Percentiles rank a stretch among this genome's conserved stretches.
phyloP scores from a whole-genome alignment of 2,888 invertebrate species.

The Euspilapteryx auroguttella region DNA sequence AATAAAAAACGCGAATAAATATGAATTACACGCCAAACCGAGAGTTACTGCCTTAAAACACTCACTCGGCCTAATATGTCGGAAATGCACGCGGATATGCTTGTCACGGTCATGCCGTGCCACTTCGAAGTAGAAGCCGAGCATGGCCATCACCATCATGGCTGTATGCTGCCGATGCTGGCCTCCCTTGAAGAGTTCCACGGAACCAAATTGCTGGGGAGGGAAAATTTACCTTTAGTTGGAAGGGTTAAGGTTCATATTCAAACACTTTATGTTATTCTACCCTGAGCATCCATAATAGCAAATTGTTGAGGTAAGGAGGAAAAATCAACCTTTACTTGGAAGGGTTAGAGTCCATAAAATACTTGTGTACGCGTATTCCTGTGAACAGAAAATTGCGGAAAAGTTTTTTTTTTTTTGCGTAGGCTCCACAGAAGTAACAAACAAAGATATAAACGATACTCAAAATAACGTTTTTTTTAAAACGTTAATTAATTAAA shows the following conservation, averaged over 20 bases:
- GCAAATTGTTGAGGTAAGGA: too few species aligned
- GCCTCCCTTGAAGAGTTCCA: conserved; percentile 33
- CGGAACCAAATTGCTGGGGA: conserved; percentile 29
- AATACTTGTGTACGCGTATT: too few species aligned
- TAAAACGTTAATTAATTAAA: too few species aligned
- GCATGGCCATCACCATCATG: conserved; percentile 50
- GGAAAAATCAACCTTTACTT: too few species aligned
- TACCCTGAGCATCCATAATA: conserved; percentile 3
- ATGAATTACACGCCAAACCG: too few species aligned
- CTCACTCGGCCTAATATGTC: conserved; percentile 35
- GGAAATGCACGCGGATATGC: conserved; percentile 27
- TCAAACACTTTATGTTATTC: conserved; percentile 1
- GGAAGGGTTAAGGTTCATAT: conserved; percentile 1
- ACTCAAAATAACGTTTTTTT: too few species aligned
- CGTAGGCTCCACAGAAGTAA: too few species aligned
- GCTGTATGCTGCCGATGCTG: conserved; percentile 41
- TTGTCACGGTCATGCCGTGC: conserved; percentile 36
- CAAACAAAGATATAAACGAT: too few species aligned
- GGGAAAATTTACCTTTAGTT: background rate
- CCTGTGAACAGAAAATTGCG: too few species aligned
- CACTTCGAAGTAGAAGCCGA: conserved; percentile 49
- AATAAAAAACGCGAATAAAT: too few species aligned
- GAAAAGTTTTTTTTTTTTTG: conserved; percentile 11
- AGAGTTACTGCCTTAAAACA: conserved; percentile 1
- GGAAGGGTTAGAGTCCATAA: too few species aligned